Conservation (phyloP, 2,113 vertebrate species). For the Oryctolagus cuniculus region mOryCun1.1 NC_091453.1:74760501-74761000, state of each 20-base stretch:
- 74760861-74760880: neutral
- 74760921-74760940: no score
- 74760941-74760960: no score
- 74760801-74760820: slow-evolving; percentile 62
- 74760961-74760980: no score
- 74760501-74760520: slow-evolving; percentile 62
- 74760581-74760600: slow-evolving; percentile 59
- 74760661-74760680: slow-evolving; percentile 3
- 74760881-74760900: no score
- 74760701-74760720: neutral
- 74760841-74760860: slow-evolving; percentile 40
- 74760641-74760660: neutral
- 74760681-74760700: slow-evolving; percentile 43
- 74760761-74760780: slow-evolving; percentile 59
- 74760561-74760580: slow-evolving; percentile 54
- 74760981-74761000: no score
- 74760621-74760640: slow-evolving; percentile 51
- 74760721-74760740: slow-evolving; percentile 49
- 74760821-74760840: slow-evolving; percentile 41
- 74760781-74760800: neutral
- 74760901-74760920: no score
- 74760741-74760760: slow-evolving; percentile 46
- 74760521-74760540: slow-evolving; percentile 44
- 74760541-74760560: slow-evolving; percentile 40
- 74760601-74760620: slow-evolving; percentile 53